A percentile compares a stretch with the other conserved stretches of the same genome.
Conservation (phyloP, 2,888 invertebrate species). For the Prosapia bicincta region DNA sequence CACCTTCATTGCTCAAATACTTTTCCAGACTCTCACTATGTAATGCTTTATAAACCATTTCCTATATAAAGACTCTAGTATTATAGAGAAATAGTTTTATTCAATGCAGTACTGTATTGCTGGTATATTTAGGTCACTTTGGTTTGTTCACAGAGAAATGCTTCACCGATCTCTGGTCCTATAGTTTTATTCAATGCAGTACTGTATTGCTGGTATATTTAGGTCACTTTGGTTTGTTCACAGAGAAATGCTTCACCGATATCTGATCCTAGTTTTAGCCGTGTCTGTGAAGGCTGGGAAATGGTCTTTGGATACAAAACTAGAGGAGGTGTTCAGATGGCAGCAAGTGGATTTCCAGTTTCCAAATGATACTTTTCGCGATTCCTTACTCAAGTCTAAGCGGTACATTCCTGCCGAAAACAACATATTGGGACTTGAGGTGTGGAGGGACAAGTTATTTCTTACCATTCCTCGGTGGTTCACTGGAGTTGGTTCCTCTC, state of each 20-base stretch:
- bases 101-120: too few relatives aligned
- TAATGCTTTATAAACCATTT: too few relatives aligned
- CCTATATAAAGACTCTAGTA: too few relatives aligned
- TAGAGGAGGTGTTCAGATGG: conserved; percentile 65
- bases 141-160: not conserved
- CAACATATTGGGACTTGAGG: conserved; percentile 75
- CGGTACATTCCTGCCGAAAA: conserved; percentile 57
- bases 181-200: too few relatives aligned
- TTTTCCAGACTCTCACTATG: too few relatives aligned
- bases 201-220: too few relatives aligned
- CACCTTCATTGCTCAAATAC: too few relatives aligned
- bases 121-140: too few relatives aligned
- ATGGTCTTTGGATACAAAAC: too few relatives aligned
- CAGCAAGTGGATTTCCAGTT: conserved; percentile 59
- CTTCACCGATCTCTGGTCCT: too few relatives aligned
- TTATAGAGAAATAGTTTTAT: too few relatives aligned
- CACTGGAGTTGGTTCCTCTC: not conserved
- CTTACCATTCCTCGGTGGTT: conserved; percentile 77
- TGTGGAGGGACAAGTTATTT: conserved; percentile 74
- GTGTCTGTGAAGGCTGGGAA: not conserved
- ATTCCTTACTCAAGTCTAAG: not conserved
- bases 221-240: not conserved
- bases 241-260: not conserved
- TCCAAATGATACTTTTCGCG: conserved; percentile 46
- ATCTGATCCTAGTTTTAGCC: not conserved